Evolutionary conservation across 2,888 invertebrate genomes (phyloP).

Genomic region (Troides aeacus): DNA sequence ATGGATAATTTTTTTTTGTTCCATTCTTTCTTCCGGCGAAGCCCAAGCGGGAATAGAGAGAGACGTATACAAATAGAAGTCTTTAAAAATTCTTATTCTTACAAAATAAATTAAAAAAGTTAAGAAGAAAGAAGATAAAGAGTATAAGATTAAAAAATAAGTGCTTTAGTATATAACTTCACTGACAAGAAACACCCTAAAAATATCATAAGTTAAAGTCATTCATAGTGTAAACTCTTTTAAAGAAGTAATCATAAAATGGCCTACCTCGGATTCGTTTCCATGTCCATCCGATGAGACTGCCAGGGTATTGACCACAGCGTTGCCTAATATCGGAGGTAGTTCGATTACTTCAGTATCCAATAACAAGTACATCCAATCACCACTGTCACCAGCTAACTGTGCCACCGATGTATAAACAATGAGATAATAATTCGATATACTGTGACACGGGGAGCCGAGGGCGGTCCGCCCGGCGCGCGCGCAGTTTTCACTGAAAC

Average conservation of each 20-base stretch:
- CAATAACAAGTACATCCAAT: slow-evolving; percentile 11
- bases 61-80: no score
- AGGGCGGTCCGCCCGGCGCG: slow-evolving; percentile 48
- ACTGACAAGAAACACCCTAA: no score
- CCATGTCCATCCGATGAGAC: neutral
- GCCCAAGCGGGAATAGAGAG: no score
- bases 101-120: no score
- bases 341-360: slow-evolving; percentile 21
- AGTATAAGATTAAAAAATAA: no score
- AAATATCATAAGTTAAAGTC: no score
- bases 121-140: no score
- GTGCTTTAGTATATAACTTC: no score
- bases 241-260: neutral
- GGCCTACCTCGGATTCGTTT: slow-evolving; percentile 16
- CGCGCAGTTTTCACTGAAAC: slow-evolving; percentile 66
- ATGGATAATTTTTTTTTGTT: slow-evolving; percentile 1
- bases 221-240: neutral
- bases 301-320: neutral
- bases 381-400: slow-evolving; percentile 35
- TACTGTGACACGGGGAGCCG: slow-evolving; percentile 55
- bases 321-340: slow-evolving; percentile 29
- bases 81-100: no score
- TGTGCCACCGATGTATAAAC: slow-evolving; percentile 21
- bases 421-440: slow-evolving; percentile 8
- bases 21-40: no score